A percentile compares a stretch with the other conserved stretches of the same genome.
Evolutionary conservation across 2,797 vertebrate genomes (phyloP).

Genomic region (Syngnathus acus): DNA sequence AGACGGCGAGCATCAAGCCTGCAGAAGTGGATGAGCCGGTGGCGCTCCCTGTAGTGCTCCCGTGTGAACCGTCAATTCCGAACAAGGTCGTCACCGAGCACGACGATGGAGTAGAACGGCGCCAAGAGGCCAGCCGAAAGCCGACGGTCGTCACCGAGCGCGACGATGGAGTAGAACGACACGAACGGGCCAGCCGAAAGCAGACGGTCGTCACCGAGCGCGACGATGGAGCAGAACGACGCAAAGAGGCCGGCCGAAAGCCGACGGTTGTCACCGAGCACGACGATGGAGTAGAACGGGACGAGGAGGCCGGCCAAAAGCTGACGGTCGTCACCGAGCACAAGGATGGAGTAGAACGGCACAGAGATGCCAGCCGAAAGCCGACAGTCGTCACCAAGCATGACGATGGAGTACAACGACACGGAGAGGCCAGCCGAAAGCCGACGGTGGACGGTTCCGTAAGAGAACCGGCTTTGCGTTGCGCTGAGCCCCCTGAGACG

Average conservation of each 20-base stretch:
- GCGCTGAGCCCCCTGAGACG: constrained; percentile 56
- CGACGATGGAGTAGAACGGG: constrained; percentile 67
- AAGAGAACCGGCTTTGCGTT: constrained; percentile 61
- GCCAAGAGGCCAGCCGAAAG: constrained; percentile 49
- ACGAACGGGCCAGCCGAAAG: constrained; percentile 49
- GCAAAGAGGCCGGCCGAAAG: constrained; percentile 49
- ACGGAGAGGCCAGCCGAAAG: constrained; percentile 49
- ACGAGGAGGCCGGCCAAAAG: constrained; percentile 49
- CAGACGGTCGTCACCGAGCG: constrained; percentile 33
- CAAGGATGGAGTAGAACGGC: constrained; percentile 67
- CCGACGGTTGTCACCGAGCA: constrained; percentile 33
- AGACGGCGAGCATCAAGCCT: constrained; percentile 58
- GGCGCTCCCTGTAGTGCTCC: constrained; percentile 51
- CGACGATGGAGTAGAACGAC: constrained; percentile 67
- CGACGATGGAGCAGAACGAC: constrained; percentile 67
- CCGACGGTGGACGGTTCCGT: constrained; percentile 61
- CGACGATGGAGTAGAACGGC: constrained; percentile 68
- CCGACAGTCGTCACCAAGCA: constrained; percentile 33
- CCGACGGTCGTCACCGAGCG: constrained; percentile 33
- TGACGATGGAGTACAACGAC: constrained; percentile 67
- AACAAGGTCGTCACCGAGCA: constrained; percentile 65
- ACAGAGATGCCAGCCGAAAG: constrained; percentile 49
- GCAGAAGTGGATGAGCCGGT: constrained; percentile 59
- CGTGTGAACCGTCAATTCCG: constrained; percentile 61
- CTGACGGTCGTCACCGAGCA: constrained; percentile 33